A percentile compares a stretch with the other conserved stretches of the same genome.
Conservation (phyloP, 2,797 vertebrate species). For the Myripristis murdjan region DNA sequence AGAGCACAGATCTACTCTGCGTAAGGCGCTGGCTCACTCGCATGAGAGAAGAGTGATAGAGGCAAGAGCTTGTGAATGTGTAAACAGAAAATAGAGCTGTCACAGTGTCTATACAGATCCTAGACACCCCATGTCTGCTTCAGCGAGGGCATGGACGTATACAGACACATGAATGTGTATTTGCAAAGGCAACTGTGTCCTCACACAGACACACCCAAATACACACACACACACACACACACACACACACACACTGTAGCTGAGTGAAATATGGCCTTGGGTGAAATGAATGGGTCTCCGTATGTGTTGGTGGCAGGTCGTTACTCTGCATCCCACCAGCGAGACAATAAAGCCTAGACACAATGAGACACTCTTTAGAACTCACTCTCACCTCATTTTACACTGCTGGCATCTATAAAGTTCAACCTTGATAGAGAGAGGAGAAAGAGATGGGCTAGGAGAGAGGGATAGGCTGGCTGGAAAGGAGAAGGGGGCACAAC, state of each 20-base stretch:
- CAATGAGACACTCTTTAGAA: slow-evolving; percentile 81
- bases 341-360: slow-evolving; percentile 83
- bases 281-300: slow-evolving; percentile 79
- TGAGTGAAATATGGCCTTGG: slow-evolving; percentile 73
- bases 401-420: slow-evolving; percentile 83
- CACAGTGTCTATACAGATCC: slow-evolving; percentile 20
- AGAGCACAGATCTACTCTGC: slow-evolving; percentile 17
- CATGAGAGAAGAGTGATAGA: slow-evolving; percentile 33
- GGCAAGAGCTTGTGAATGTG: slow-evolving; percentile 23
- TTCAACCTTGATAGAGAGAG: slow-evolving; percentile 83
- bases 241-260: slow-evolving; percentile 47
- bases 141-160: slow-evolving; percentile 19
- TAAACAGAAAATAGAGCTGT: slow-evolving; percentile 47
- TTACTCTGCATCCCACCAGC: slow-evolving; percentile 81
- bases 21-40: slow-evolving; percentile 14
- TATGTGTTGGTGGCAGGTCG: slow-evolving; percentile 77
- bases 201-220: slow-evolving; percentile 10
- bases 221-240: slow-evolving; percentile 27
- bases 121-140: slow-evolving; percentile 37
- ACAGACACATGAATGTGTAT: slow-evolving; percentile 35
- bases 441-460: slow-evolving; percentile 39
- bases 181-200: slow-evolving; percentile 27
- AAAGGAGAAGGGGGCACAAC: slow-evolving; percentile 4
- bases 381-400: slow-evolving; percentile 75
- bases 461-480: slow-evolving; percentile 24